Evolutionary conservation across 2,888 invertebrate species (phyloP), one percentile per base, ranked within the genome.

Genomic region (Axea sp.): DNA sequence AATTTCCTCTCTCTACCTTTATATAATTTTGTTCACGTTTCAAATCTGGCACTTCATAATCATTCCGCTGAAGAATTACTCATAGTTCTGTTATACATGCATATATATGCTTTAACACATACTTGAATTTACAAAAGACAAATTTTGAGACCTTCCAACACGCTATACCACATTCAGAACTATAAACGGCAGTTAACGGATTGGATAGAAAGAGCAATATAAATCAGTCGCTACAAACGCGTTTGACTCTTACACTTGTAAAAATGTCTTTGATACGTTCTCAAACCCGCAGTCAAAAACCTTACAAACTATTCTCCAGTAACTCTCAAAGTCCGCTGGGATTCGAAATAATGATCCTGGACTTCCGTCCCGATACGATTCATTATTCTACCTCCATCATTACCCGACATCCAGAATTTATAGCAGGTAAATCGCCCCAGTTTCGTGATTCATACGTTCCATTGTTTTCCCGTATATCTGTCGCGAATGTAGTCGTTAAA

Each of bases 381-480:
- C 47, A 47, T 45, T 33, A 49, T 49, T 3, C 19, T 57, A 24
- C 14, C 24, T 31, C 33, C 43, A 33, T 57, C 57, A 57, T 31
- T 57, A 43, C 28, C 33, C 43, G 43, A 41, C 57, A 43, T 43
- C 12, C 22, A 24, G 11, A 57, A 43, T 43, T 57, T 14, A 57
- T 9, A 33, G 22, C 33, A 14, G 43, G n/a, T 31, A 31, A 57
- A 57, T 43, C 33, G 41, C 22, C 43, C 22, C 22, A 53, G 9
- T 41, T 43, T 43, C 43, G 7, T 30, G 57, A 31, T 59, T 59
- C 26, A 19, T 37, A 28, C 35, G 19, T 45, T 28, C 12, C 33
- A 33, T 43, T 45, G 28, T 59, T 59, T 59, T 7, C 7, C 14
- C 5, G 7, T 31, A 41, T 14, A 41, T 22, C 41, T 9, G 22